Evolutionary conservation across 2,113 vertebrate genomes (phyloP), one percentile per base, ranked within the genome.

Genomic region (Promerops cafer): DNA sequence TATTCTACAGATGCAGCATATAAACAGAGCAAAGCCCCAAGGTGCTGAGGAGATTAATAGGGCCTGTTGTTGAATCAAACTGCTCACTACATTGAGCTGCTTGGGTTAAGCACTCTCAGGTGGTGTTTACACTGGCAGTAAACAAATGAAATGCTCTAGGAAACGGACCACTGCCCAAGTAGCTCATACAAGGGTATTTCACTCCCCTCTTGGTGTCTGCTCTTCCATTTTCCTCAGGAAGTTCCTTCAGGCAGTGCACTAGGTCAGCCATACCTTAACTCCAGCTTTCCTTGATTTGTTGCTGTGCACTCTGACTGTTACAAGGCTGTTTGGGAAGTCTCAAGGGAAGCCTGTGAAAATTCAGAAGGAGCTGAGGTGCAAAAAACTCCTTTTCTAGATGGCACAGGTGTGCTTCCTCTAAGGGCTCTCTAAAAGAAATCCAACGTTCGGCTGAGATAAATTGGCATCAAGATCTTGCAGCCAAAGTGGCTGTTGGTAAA

Each of bases 21-120:
- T 95, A 91, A 94, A 92, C 93, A 96, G 91, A 96, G 89, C 88
- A 53, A 80, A 94, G 84, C 94, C 93, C 93, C 71, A 80, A 91
- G 93, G 92, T 90, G 49, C 81, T 81, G 96, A 70, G 68, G 91
- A 97, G 96, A 97, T 96, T 97, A 97, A 97, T 94, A 97, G 95
- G 85, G 84, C 78, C 80, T 57, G 82, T 92, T 96, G 90, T 96
- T 89, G 90, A 90, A 95, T 96, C 96, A 94, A 92, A 95, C 94
- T 74, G 70, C 93, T 97, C 94, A 89, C 77, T 96, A 82, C 96
- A 91, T 89, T 80, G 94, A 88, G 80, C 20, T 35, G 63, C 87
- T 92, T 26, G 37, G 92, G 93, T 95, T 96, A 88, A 95, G 50
- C 91, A 81, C 96, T 83, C 94, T 95, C 86, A 68, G 92, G 91